A percentile compares a stretch with the other conserved stretches of the same genome.
phyloP scores from a whole-genome alignment of 2,113 vertebrate species.

The Chionodraco myersi region DNA sequence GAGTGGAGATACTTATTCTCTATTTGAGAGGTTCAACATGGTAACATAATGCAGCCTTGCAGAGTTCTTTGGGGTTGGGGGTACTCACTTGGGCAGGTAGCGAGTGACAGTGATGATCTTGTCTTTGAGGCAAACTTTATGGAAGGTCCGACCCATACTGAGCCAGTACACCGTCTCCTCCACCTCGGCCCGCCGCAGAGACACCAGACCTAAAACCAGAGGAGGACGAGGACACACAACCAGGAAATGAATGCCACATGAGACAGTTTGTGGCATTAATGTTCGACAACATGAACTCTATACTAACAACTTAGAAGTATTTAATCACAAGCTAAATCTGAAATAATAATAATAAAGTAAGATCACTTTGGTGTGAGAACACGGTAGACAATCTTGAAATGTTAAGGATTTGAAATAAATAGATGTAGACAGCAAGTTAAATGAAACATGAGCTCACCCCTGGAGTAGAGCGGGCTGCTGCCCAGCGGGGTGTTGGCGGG shows the following conservation, averaged over 20 bases:
- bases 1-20: no score
- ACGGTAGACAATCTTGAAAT: not conserved
- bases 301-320: not conserved
- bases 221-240: not conserved
- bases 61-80: not conserved
- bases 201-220: conserved; percentile 88
- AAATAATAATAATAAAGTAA: not conserved
- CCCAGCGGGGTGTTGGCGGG: conserved; percentile 88
- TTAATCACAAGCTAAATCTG: not conserved
- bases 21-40: not conserved
- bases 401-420: not conserved
- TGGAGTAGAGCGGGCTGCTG: conserved; percentile 95
- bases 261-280: not conserved
- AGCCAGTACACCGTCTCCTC: conserved; percentile 97
- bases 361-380: not conserved
- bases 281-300: not conserved
- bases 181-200: conserved; percentile 89
- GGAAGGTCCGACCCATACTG: conserved; percentile 98
- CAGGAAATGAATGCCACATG: no score
- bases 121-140: conserved; percentile 96
- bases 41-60: not conserved
- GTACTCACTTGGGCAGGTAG: conserved; percentile 96
- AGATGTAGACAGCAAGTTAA: not conserved
- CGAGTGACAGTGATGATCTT: conserved; percentile 98
- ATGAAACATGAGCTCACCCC: conserved; percentile 81